Base-by-base conservation (phyloP, 2,888 invertebrate species). In the Callimorpha dominula region DNA sequence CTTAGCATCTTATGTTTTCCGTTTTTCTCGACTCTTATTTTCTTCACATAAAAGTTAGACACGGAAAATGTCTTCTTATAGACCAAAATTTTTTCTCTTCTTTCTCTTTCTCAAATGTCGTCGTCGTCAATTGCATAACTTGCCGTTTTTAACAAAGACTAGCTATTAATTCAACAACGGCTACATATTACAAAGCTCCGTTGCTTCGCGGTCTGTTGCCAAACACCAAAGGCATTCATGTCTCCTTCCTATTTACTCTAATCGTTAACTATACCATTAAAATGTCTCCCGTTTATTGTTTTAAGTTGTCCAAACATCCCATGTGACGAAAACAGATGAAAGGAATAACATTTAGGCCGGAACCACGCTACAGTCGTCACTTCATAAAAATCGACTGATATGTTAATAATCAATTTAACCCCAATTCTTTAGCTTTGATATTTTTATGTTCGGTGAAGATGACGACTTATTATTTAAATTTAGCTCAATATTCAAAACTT, bases 281-380 rank as follows among this genome's bases (percentile, higher is more conserved):
- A 60, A 69, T 65, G 66, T 78, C 74, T 60, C 67, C n/a, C 49
- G 72, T 76, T 69, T 80, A 77, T 78, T 81, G 75, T 75, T 75
- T 66, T 49, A 68, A 57, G 68, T 66, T n/a, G 65, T 65, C 68
- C 70, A 79, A 81, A 81, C 81, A 70, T 83, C 83, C 78, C 43
- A 69, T 43, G 54, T 84, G 78, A 78, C 67, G 84, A 77, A 81
- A 81, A 72, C 57, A 70, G 76, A 73, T 81, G 68, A 77, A 79
- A 74, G 73, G 65, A 71, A 74, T 72, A 71, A 73, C 72, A 71
- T 69, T 77, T 69, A 70, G 64, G 64, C 43, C 66, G 57, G 49
- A 31, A 52, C 49, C 65, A 68, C 65, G 9, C 57, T 67, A 7
- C 11, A 49, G 42, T 67, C 31, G 11, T 12, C 17, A 12, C 40